Evolutionary conservation across 1,140 invertebrate genomes (phyloP).

Genomic region (Philopotamus ludificatus): DNA sequence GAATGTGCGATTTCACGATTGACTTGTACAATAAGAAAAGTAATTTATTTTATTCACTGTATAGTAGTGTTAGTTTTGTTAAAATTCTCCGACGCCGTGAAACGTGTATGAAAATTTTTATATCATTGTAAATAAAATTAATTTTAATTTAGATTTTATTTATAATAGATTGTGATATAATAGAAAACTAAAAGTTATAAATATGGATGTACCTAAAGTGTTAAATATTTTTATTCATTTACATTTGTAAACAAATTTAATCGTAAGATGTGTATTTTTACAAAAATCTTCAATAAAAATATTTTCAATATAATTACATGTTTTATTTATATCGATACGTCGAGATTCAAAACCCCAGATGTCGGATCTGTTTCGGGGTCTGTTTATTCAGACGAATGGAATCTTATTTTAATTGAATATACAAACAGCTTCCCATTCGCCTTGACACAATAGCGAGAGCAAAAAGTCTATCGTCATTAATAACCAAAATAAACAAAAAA

Average conservation of each 20-base stretch:
- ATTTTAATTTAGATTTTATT: neutral
- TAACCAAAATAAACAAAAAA: no score
- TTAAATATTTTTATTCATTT: slow-evolving; percentile 8
- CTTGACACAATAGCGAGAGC: no score
- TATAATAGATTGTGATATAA: slow-evolving; percentile 7
- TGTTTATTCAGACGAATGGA: no score
- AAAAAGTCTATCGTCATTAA: no score
- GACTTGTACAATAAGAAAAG: neutral
- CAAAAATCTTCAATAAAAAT: slow-evolving; percentile 1
- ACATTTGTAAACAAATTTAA: neutral
- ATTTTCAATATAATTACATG: neutral
- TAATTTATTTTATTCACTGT: neutral
- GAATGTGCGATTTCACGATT: neutral
- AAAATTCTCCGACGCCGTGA: neutral
- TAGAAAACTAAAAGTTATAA: neutral
- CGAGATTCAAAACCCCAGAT: no score
- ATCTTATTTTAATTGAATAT: no score
- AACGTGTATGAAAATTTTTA: neutral
- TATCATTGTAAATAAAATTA: neutral
- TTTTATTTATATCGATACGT: slow-evolving; percentile 1
- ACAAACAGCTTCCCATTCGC: no score
- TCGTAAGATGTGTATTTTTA: neutral
- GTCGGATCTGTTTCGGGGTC: no score
- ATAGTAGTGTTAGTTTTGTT: neutral
- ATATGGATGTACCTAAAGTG: slow-evolving; percentile 5